Evolutionary conservation across 2,888 invertebrate species (phyloP), one percentile per base, ranked within the genome.

Genomic region (Eristalinus sepulchralis): DNA sequence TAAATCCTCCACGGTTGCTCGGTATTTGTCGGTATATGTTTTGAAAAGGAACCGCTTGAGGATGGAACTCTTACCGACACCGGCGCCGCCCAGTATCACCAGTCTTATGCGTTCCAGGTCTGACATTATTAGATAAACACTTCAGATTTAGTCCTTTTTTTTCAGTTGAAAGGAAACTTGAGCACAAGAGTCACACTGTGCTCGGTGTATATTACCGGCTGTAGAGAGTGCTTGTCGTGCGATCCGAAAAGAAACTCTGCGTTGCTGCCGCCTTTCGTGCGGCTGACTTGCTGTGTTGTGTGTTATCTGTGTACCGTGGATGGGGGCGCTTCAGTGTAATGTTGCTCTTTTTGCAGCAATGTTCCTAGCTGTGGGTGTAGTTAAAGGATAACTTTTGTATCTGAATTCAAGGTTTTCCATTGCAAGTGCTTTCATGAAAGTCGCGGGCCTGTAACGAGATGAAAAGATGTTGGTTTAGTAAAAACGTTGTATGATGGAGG

Each of bases 1-100:
- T 31, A 97, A 94, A 92, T 98, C 98, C 91, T 98, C 97, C 36
- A 97, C 96, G 13, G 97, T 98, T 89, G 97, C 96, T 89, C 95
- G 94, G 92, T 98, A 97, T 90, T 96, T 95, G 90, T 96, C 96
- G 67, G 94, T 94, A 93, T 96, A 98, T 5, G 96, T 95, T 91
- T 96, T 96, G 90, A 95, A 95, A 77, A 97, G 94, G 90, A 97
- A 96, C 68, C 97, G 94, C 89, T 96, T 95, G 70, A 97, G 94
- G 89, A 98, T 96, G 89, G 96, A 95, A 90, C 96, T 97, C 92
- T 98, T 98, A 13, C 98, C 97, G 9, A 97, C 97, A 47, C 96
- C 95, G 1, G 96, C 95, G 1, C 97, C 96, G 8, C 97, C 97
- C 59, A 97, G 93, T 62, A 97, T 95, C 76, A 97, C 97, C 90